A percentile compares a stretch with the other conserved stretches of the same genome.
These are phyloP conservation scores for Platorchestia sp. DNA, from an alignment of 1,140 invertebrate species.

Conservation along the genomic window DNA sequence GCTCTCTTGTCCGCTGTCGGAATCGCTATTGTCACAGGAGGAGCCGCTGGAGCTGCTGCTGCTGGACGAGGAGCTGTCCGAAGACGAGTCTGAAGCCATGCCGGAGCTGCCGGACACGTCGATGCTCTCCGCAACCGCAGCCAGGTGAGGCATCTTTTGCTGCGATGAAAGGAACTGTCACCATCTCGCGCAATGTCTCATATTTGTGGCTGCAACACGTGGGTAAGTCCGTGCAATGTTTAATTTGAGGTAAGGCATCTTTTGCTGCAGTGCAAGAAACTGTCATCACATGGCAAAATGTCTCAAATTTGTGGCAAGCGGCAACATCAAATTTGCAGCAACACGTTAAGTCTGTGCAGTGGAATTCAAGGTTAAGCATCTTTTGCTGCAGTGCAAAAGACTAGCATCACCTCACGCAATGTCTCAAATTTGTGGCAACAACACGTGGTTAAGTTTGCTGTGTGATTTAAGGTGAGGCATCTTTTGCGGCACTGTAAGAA, in stretches of 20 bases:
- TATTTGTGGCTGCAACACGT: background rate
- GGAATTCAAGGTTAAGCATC: constrained; percentile 88
- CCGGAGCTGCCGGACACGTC: constrained; percentile 90
- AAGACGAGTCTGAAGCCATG: constrained; percentile 94
- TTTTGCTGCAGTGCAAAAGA: constrained; percentile 73
- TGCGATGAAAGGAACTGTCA: constrained; percentile 66
- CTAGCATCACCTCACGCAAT: background rate
- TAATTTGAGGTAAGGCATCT: constrained; percentile 88
- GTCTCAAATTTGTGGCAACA: background rate
- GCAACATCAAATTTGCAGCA: background rate
- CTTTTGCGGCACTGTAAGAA: too few relatives aligned
- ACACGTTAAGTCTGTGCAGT: background rate
- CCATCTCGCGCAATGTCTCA: background rate
- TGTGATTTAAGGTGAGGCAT: background rate
- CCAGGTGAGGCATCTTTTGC: constrained; percentile 85
- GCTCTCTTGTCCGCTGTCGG: constrained; percentile 84
- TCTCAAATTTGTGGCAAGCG: background rate
- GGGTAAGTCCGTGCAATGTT: too few relatives aligned
- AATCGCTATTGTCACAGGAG: constrained; percentile 70
- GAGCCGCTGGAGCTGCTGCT: constrained; percentile 72
- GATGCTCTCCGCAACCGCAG: constrained; percentile 85
- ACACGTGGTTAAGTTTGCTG: background rate
- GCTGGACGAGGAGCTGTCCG: constrained; percentile 89
- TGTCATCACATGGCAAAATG: background rate
- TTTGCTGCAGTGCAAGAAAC: constrained; percentile 72